Percentiles rank a stretch among this genome's conserved stretches.
Conservation (phyloP, 2,888 invertebrate genomes). For the Hybos culiciformis region DNA sequence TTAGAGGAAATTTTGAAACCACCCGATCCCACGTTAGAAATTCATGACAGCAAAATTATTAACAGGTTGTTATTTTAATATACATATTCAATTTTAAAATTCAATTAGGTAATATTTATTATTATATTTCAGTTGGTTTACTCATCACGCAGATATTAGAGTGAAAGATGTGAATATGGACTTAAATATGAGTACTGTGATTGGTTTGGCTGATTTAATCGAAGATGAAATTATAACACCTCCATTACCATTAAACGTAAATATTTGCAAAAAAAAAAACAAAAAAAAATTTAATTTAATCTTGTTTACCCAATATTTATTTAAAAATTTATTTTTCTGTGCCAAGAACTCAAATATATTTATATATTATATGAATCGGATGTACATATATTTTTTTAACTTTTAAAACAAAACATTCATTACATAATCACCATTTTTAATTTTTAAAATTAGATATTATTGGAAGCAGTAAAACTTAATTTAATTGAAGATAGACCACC, state of each 20-base stretch:
- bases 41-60: conserved; percentile 29
- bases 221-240: conserved; percentile 76
- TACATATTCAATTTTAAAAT: neutral
- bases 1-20: conserved; percentile 45
- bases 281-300: conserved; percentile 2
- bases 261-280: too few relatives aligned
- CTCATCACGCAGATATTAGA: conserved; percentile 44
- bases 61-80: conserved; percentile 24
- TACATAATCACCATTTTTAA: neutral
- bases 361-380: neutral
- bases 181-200: conserved; percentile 68
- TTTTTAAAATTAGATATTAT: conserved; percentile 40
- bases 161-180: conserved; percentile 51
- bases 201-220: conserved; percentile 66
- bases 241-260: conserved; percentile 70
- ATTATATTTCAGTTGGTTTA: conserved; percentile 26
- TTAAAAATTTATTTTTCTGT: neutral
- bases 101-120: conserved; percentile 1
- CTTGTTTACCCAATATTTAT: neutral
- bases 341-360: neutral
- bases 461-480: conserved; percentile 62
- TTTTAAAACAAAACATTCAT: neutral
- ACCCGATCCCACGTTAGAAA: conserved; percentile 23
- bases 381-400: neutral
- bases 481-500: conserved; percentile 74